A percentile compares a stretch with the other conserved stretches of the same genome.
These are phyloP conservation scores for Trichogramma dendrolimi DNA, from an alignment of 2,888 invertebrate species.

Conservation along the genomic window DNA sequence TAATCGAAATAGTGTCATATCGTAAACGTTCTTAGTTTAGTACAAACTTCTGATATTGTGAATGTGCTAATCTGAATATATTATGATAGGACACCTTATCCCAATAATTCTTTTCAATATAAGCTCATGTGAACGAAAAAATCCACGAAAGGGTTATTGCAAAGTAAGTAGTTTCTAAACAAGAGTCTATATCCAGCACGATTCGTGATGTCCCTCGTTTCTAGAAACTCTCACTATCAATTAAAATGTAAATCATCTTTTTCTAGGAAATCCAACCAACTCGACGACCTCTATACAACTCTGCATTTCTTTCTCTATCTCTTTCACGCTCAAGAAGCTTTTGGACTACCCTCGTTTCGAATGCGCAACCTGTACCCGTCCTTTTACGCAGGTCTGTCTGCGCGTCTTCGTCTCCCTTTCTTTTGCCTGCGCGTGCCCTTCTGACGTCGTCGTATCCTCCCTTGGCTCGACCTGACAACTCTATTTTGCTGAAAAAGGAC, in stretches of 20 bases:
- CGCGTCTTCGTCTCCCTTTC: conserved; percentile 11
- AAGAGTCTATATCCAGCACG: neutral
- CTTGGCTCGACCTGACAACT: conserved; percentile 29
- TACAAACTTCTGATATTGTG: too few relatives aligned
- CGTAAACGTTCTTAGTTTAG: too few relatives aligned
- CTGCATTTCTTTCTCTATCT: conserved; percentile 15
- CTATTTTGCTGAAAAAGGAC: conserved; percentile 24
- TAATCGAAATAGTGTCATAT: too few relatives aligned
- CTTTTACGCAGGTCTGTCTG: conserved; percentile 1
- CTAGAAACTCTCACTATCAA: conserved; percentile 31
- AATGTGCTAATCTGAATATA: too few relatives aligned
- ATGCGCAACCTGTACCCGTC: neutral
- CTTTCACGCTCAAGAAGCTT: neutral
- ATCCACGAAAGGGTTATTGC: neutral
- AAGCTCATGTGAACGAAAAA: too few relatives aligned
- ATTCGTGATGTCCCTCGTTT: conserved; percentile 17
- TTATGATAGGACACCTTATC: too few relatives aligned
- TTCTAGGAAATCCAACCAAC: conserved; percentile 29
- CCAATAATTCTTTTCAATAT: too few relatives aligned
- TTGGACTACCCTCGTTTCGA: too few relatives aligned
- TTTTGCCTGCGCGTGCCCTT: conserved; percentile 19
- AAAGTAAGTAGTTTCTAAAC: too few relatives aligned
- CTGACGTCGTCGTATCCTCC: conserved; percentile 14
- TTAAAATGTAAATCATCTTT: conserved; percentile 49
- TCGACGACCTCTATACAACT: conserved; percentile 8